A percentile compares a stretch with the other conserved stretches of the same genome.
Conservation (phyloP, 2,797 vertebrate species). For the Furcifer pardalis region DNA sequence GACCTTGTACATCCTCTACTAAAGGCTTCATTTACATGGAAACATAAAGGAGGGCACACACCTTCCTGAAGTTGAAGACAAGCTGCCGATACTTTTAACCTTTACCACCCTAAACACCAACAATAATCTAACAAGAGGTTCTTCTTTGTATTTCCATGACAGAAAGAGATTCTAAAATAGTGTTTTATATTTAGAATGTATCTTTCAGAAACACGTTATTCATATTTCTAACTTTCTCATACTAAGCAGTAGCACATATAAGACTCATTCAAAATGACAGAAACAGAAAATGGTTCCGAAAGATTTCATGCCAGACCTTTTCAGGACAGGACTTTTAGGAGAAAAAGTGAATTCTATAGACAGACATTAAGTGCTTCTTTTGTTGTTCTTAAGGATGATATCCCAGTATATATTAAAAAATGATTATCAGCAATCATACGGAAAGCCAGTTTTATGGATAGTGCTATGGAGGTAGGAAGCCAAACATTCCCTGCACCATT, state of each 20-base stretch:
- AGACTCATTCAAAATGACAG: constrained; percentile 7
- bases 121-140: constrained; percentile 29
- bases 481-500: neutral
- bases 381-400: neutral
- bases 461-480: too few species aligned
- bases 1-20: constrained; percentile 55
- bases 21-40: constrained; percentile 47
- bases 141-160: constrained; percentile 26
- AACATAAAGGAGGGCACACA: neutral
- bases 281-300: constrained; percentile 16
- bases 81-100: constrained; percentile 40
- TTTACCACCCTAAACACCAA: constrained; percentile 28
- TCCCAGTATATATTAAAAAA: neutral
- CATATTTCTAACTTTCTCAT: constrained; percentile 42
- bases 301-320: neutral
- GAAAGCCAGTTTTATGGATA: neutral
- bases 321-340: neutral
- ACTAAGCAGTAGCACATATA: constrained; percentile 27
- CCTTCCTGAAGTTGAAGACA: constrained; percentile 51
- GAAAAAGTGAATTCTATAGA: neutral
- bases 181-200: constrained; percentile 35
- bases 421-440: too few species aligned
- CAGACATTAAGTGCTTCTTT: neutral
- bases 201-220: constrained; percentile 36
- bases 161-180: constrained; percentile 27